phyloP scores from a whole-genome alignment of 1,140 invertebrate genomes.

The Cecropterus lyciades region DNA sequence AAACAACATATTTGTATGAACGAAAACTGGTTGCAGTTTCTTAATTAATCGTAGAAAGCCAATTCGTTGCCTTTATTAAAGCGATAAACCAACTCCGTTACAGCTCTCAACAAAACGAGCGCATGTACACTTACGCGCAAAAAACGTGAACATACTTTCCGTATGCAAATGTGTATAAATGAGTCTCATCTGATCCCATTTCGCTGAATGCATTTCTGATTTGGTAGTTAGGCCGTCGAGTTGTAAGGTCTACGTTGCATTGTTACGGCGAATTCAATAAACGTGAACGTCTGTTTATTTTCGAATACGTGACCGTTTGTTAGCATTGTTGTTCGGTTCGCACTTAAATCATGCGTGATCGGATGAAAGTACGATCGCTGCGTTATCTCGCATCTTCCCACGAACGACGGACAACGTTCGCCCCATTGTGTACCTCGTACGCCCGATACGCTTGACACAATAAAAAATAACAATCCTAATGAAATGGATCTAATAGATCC shows the following conservation, averaged over 20 bases:
- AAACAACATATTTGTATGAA: conserved; percentile 19
- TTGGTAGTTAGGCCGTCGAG: conserved; percentile 13
- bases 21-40: conserved; percentile 17
- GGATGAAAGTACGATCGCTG: conserved; percentile 68
- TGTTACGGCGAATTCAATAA: conserved; percentile 29
- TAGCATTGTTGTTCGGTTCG: conserved; percentile 61
- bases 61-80: conserved; percentile 32
- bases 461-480: conserved; percentile 50
- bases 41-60: conserved; percentile 26
- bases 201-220: neutral
- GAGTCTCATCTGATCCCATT: conserved; percentile 21
- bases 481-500: conserved; percentile 51
- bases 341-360: conserved; percentile 76
- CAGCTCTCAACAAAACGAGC: conserved; percentile 21
- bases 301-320: conserved; percentile 58
- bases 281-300: conserved; percentile 43
- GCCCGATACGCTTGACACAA: conserved; percentile 41
- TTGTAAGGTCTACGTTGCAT: conserved; percentile 28
- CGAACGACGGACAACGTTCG: conserved; percentile 57
- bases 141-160: conserved; percentile 23
- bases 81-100: conserved; percentile 27
- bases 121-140: conserved; percentile 17
- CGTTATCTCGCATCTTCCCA: conserved; percentile 69
- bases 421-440: conserved; percentile 51
- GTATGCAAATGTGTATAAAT: conserved; percentile 25